Evolutionary conservation across 2,113 vertebrate genomes (phyloP).

Genomic region (Sylvilagus bachmani): DNA sequence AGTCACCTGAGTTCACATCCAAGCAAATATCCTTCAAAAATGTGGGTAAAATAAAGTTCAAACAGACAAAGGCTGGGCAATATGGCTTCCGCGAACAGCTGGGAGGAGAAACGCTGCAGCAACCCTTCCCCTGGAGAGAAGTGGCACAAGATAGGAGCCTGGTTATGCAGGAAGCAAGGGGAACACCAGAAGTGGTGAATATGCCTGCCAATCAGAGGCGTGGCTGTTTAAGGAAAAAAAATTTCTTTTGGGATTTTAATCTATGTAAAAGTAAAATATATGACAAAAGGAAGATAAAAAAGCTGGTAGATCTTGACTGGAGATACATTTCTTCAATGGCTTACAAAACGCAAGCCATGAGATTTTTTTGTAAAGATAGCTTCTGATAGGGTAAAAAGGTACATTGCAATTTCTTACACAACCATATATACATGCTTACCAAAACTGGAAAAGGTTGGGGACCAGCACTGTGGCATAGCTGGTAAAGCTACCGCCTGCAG

Average conservation of each 20-base stretch:
- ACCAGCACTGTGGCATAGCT: too few species aligned
- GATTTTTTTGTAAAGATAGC: slow-evolving; percentile 15
- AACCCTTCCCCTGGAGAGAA: background rate
- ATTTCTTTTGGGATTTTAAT: background rate
- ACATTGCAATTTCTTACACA: background rate
- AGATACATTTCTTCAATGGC: background rate
- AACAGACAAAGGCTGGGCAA: background rate
- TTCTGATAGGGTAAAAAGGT: background rate
- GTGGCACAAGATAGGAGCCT: background rate
- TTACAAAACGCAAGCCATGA: background rate
- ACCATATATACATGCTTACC: background rate
- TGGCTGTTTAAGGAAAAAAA: slow-evolving; percentile 18
- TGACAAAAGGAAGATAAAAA: background rate
- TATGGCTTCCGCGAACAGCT: background rate
- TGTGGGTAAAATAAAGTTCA: background rate
- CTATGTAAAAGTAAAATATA: background rate
- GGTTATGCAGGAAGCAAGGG: background rate
- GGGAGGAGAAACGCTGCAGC: background rate
- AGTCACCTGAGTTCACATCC: background rate
- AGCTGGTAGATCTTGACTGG: background rate
- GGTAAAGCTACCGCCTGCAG: too few species aligned
- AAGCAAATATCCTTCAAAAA: slow-evolving; percentile 14
- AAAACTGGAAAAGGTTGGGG: too few species aligned
- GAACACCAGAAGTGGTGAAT: background rate
- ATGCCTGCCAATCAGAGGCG: background rate